phyloP scores from a whole-genome alignment of 2,888 invertebrate genomes.

The Diplazon laetatorius region DNA sequence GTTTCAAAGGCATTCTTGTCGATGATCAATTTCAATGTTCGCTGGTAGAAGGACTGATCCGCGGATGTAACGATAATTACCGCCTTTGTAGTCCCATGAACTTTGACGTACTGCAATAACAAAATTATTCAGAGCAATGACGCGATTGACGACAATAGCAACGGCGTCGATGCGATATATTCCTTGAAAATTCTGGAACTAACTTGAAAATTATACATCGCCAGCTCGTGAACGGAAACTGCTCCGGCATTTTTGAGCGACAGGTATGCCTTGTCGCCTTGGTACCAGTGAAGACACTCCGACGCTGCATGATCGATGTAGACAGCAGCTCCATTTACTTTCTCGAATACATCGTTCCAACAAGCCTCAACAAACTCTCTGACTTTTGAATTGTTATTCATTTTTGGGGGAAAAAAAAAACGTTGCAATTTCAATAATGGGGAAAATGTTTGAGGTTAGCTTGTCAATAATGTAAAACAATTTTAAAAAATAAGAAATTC shows the following conservation, averaged over 20 bases:
- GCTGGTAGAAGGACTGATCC: slow-evolving; percentile 84
- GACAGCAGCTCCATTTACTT: slow-evolving; percentile 86
- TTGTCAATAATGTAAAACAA: too few relatives aligned
- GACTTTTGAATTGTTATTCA: slow-evolving; percentile 54
- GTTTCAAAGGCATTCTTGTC: slow-evolving; percentile 85
- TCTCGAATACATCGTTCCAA: slow-evolving; percentile 86
- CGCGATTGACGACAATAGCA: not conserved
- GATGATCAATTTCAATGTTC: slow-evolving; percentile 85
- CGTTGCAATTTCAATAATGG: too few relatives aligned
- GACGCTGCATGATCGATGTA: slow-evolving; percentile 86
- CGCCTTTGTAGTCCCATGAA: slow-evolving; percentile 81
- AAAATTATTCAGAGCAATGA: slow-evolving; percentile 10
- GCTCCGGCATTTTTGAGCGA: slow-evolving; percentile 86
- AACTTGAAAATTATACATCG: slow-evolving; percentile 81
- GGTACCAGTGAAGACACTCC: slow-evolving; percentile 89
- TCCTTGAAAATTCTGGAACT: slow-evolving; percentile 11
- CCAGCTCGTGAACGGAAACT: slow-evolving; percentile 86
- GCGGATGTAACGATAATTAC: slow-evolving; percentile 85
- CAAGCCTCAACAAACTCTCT: slow-evolving; percentile 83
- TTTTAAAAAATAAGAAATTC: too few relatives aligned
- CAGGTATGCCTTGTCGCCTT: slow-evolving; percentile 84
- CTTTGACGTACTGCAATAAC: slow-evolving; percentile 79
- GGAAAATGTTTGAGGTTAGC: too few relatives aligned
- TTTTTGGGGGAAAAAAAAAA: slow-evolving; percentile 21
- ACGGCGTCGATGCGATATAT: not conserved